phyloP scores from a whole-genome alignment of 2,113 vertebrate species.

The Recurvirostra avosetta region DNA sequence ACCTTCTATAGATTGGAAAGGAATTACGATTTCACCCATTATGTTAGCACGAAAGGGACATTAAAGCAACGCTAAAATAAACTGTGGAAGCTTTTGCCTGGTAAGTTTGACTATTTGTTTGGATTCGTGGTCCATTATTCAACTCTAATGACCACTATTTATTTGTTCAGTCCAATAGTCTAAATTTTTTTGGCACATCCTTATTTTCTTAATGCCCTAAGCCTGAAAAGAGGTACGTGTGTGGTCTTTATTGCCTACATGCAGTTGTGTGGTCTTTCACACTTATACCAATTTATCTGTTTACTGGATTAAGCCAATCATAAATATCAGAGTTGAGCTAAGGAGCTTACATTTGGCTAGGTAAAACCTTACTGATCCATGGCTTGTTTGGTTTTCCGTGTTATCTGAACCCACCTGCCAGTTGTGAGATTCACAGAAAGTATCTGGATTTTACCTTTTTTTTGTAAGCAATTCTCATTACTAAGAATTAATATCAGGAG shows the following conservation, averaged over 20 bases:
- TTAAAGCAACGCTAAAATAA: conserved; percentile 44
- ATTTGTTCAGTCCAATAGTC: conserved; percentile 43
- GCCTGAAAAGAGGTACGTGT: not conserved
- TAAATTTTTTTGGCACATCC: conserved; percentile 27
- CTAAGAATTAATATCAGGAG: not conserved
- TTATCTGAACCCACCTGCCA: not conserved
- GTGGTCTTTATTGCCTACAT: conserved; percentile 32
- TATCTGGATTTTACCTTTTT: not conserved
- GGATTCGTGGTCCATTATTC: conserved; percentile 40
- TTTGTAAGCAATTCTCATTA: not conserved
- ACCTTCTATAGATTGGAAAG: not conserved
- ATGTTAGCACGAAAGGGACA: not conserved
- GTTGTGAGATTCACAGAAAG: not conserved
- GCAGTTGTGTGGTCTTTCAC: conserved; percentile 27
- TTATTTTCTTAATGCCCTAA: conserved; percentile 18
- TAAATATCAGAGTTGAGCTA: conserved; percentile 11
- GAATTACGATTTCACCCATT: not conserved
- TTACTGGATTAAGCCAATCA: conserved; percentile 31
- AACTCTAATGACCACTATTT: conserved; percentile 41
- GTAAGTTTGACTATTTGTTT: conserved; percentile 46
- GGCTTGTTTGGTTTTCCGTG: not conserved
- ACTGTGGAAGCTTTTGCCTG: conserved; percentile 4
- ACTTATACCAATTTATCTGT: conserved; percentile 17
- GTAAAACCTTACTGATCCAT: not conserved
- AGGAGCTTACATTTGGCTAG: conserved; percentile 22